A percentile compares a stretch with the other conserved stretches of the same genome.
phyloP scores from a whole-genome alignment of 2,888 invertebrate genomes.

The Tenthredo amoena region DNA sequence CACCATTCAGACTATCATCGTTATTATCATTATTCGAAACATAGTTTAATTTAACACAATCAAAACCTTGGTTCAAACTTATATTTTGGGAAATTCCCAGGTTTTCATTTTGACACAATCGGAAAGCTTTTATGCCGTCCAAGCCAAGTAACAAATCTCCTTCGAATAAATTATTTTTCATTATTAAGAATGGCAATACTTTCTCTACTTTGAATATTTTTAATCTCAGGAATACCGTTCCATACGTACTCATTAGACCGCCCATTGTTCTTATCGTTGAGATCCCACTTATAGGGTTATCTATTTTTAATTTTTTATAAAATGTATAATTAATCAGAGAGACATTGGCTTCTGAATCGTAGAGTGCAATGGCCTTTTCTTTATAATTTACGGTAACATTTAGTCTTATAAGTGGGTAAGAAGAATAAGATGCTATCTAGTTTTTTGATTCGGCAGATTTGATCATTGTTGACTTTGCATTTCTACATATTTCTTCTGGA shows the following conservation, averaged over 20 bases:
- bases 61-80: neutral
- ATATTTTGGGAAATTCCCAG: too few relatives aligned
- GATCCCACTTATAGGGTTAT: slow-evolving; percentile 50
- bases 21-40: too few relatives aligned
- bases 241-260: slow-evolving; percentile 43
- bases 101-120: too few relatives aligned
- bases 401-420: slow-evolving; percentile 53
- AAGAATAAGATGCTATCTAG: slow-evolving; percentile 47
- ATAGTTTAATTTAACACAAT: too few relatives aligned
- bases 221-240: neutral
- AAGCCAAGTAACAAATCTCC: too few relatives aligned
- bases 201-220: slow-evolving; percentile 7
- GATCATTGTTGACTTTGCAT: slow-evolving; percentile 47
- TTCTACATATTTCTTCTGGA: slow-evolving; percentile 53
- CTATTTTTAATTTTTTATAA: slow-evolving; percentile 38
- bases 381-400: slow-evolving; percentile 5
- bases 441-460: slow-evolving; percentile 56
- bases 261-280: slow-evolving; percentile 52
- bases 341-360: slow-evolving; percentile 48
- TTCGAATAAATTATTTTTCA: too few relatives aligned
- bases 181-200: too few relatives aligned
- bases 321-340: slow-evolving; percentile 26
- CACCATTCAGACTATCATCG: neutral
- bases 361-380: slow-evolving; percentile 47
- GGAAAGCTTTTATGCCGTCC: too few relatives aligned